These are phyloP conservation scores for Melospiza melodia DNA, from an alignment of 2,113 vertebrate species.

Conservation along the genomic window DNA sequence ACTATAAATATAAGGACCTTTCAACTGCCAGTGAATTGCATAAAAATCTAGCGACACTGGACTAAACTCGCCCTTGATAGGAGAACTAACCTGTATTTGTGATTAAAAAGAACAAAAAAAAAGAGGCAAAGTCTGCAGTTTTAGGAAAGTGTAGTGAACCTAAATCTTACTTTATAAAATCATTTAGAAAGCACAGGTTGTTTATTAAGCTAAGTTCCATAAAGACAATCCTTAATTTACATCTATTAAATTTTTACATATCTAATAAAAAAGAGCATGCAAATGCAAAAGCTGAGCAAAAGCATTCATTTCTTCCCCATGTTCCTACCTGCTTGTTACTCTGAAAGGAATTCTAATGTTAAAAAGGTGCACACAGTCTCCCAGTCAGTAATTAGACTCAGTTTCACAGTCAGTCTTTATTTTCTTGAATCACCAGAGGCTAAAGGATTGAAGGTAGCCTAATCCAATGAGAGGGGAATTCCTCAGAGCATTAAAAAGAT, in stretches of 20 bases:
- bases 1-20: background rate
- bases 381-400: background rate
- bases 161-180: background rate
- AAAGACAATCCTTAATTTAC: background rate
- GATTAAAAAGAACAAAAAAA: background rate
- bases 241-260: background rate
- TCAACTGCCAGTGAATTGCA: background rate
- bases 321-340: background rate
- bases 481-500: background rate
- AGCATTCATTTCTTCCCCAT: background rate
- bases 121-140: rapidly evolving
- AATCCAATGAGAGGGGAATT: background rate
- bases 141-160: background rate
- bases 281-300: background rate
- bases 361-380: background rate
- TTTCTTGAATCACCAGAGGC: background rate
- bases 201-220: background rate
- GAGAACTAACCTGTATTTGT: background rate
- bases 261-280: background rate
- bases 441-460: background rate
- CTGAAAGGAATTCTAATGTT: background rate
- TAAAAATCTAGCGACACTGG: background rate
- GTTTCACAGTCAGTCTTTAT: background rate
- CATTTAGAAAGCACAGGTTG: background rate
- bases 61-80: background rate